Conservation (phyloP, 2,888 invertebrate genomes). For the Plusia festucae region DNA sequence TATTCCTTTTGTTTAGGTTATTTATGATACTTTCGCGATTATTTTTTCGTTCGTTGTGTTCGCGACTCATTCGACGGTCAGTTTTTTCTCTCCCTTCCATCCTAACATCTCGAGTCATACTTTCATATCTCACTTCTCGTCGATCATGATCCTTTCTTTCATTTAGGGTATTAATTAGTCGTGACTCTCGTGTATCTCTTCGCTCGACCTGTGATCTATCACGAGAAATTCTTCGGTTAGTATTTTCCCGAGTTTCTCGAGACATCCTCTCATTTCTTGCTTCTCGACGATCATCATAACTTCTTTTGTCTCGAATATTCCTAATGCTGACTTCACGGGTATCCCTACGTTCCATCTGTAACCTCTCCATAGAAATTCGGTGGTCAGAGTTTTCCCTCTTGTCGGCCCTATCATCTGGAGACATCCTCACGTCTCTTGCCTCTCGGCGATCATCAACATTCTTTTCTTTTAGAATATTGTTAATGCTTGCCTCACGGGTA, state of each 20-base stretch:
- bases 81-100: not conserved
- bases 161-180: slow-evolving; percentile 1
- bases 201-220: slow-evolving; percentile 13
- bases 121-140: not conserved
- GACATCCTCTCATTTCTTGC: slow-evolving; percentile 11
- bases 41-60: slow-evolving; percentile 8
- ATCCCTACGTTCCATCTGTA: slow-evolving; percentile 17
- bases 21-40: slow-evolving; percentile 18
- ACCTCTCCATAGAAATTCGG: slow-evolving; percentile 16
- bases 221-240: not conserved
- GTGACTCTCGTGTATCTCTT: slow-evolving; percentile 15
- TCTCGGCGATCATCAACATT: not conserved
- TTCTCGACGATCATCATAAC: slow-evolving; percentile 11
- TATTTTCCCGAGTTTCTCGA: slow-evolving; percentile 8
- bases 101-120: not conserved
- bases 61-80: not conserved
- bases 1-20: slow-evolving; percentile 5
- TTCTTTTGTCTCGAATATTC: not conserved
- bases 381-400: slow-evolving; percentile 12
- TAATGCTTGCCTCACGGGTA: slow-evolving; percentile 21
- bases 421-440: not conserved
- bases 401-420: slow-evolving; percentile 8
- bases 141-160: slow-evolving; percentile 6
- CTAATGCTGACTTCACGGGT: slow-evolving; percentile 15
- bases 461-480: not conserved